Percentiles rank a stretch among this genome's conserved stretches.
These are phyloP conservation scores for Notiomystis cincta DNA, from an alignment of 2,113 vertebrate species.

Conservation along the genomic window DNA sequence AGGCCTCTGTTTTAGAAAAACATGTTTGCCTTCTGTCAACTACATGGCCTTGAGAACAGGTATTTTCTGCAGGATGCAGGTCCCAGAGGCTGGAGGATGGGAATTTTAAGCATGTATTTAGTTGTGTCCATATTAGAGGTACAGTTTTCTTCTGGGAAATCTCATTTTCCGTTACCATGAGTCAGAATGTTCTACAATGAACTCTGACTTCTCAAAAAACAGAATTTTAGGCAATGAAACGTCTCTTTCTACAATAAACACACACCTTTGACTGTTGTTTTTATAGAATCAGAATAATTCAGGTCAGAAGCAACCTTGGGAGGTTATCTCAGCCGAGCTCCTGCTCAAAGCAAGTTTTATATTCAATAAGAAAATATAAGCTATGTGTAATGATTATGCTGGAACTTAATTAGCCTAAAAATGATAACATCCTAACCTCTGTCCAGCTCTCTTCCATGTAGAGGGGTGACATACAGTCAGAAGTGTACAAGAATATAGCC, in stretches of 20 bases:
- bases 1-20: not conserved
- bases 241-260: not conserved
- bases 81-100: not conserved
- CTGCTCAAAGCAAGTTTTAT: constrained; percentile 11
- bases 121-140: not conserved
- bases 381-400: not conserved
- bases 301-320: not conserved
- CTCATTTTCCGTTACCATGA: not conserved
- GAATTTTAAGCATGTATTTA: not conserved
- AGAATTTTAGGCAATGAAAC: constrained; percentile 20
- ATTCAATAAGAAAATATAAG: not conserved
- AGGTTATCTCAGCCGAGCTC: constrained; percentile 1
- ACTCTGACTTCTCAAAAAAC: constrained; percentile 25
- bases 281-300: not conserved
- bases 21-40: not conserved
- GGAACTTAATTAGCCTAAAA: constrained; percentile 34
- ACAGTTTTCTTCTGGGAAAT: not conserved
- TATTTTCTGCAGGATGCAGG: not conserved
- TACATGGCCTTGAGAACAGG: not conserved
- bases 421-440: constrained; percentile 27
- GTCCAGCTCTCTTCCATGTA: not conserved
- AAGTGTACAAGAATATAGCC: not conserved
- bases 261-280: not conserved
- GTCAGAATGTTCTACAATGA: constrained; percentile 5
- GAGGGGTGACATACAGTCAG: not conserved